Evolutionary conservation across 2,113 vertebrate species (phyloP).

Genomic region (Hipposideros armiger): DNA sequence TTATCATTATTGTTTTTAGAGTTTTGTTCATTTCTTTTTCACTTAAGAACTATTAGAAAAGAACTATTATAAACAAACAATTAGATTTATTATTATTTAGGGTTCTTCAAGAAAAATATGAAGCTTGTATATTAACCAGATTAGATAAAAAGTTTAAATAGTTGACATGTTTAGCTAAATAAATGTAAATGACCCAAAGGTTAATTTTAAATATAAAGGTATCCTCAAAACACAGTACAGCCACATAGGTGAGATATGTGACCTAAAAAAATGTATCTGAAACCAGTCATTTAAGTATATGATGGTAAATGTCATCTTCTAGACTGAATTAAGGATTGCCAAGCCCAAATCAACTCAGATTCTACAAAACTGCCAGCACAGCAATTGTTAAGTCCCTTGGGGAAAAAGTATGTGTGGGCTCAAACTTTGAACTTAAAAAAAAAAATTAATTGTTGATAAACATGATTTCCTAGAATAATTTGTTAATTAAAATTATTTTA

Average conservation of each 20-base stretch:
- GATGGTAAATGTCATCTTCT: conserved; percentile 29
- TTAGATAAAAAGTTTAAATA: conserved; percentile 35
- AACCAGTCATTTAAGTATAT: conserved; percentile 4
- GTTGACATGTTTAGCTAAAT: neutral
- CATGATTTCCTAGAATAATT: conserved; percentile 53
- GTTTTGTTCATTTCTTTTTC: conserved; percentile 30
- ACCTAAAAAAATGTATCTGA: neutral
- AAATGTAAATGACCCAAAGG: conserved; percentile 33
- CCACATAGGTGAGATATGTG: neutral
- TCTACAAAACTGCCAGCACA: neutral
- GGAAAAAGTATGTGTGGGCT: conserved; percentile 70
- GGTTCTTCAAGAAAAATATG: conserved; percentile 26
- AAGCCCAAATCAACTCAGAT: conserved; percentile 9
- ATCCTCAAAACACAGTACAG: neutral
- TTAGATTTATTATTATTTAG: conserved; percentile 9
- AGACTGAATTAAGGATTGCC: neutral
- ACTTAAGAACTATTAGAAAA: conserved; percentile 8
- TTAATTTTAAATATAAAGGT: conserved; percentile 17
- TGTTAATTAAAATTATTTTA: conserved; percentile 73
- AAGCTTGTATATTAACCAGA: neutral
- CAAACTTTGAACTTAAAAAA: conserved; percentile 38
- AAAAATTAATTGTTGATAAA: conserved; percentile 46
- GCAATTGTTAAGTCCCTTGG: conserved; percentile 24
- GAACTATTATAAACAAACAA: neutral
- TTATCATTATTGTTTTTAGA: neutral